Evolutionary conservation across 2,113 vertebrate genomes (phyloP).

Genomic region (Solenodon paradoxus): DNA sequence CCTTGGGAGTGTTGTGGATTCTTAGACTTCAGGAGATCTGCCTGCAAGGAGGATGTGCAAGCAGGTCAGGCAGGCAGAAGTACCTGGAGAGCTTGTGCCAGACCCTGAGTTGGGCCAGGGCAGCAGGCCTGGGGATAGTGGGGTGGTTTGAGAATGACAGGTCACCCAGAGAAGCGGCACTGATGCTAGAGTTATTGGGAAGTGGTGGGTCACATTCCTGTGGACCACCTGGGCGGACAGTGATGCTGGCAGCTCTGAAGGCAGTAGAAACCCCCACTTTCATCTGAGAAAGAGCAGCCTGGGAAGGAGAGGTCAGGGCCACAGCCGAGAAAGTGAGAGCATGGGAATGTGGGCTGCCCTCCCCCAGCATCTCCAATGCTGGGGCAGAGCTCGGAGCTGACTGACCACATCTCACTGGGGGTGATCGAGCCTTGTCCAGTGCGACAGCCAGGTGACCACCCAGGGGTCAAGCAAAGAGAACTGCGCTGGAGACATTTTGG

Average conservation of each 20-base stretch:
- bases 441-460: background rate
- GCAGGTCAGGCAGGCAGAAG: too few relatives aligned
- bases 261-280: too few relatives aligned
- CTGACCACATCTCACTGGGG: rapidly evolving
- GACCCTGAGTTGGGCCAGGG: background rate
- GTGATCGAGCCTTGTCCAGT: too few relatives aligned
- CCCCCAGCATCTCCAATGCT: background rate
- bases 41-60: background rate
- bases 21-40: background rate
- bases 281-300: background rate
- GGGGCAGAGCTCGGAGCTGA: background rate
- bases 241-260: background rate
- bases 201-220: background rate
- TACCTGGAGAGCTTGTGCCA: background rate
- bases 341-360: too few relatives aligned
- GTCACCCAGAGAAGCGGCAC: background rate
- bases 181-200: background rate
- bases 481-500: rapidly evolving
- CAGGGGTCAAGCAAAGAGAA: background rate
- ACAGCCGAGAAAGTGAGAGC: too few relatives aligned
- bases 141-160: background rate
- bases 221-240: background rate
- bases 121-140: background rate
- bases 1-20: too few relatives aligned
- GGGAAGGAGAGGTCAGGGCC: background rate